Base-by-base conservation (phyloP, 2,113 vertebrate species). In the Okapia johnstoni region DNA sequence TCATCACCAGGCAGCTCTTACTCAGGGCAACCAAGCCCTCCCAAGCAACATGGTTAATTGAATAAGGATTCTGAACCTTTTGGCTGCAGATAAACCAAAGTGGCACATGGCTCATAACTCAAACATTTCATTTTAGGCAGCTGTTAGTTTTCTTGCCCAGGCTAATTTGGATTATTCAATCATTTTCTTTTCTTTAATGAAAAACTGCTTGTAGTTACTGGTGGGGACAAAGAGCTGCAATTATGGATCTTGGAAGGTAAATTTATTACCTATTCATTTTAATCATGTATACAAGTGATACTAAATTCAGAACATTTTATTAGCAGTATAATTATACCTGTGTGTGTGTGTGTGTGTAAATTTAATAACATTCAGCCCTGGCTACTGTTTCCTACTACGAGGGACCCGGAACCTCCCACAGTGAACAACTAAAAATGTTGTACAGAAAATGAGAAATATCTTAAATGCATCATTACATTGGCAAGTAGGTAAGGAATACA, bases 61-160 rank as follows among this genome's bases (percentile, higher is more conserved):
- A 98, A 92, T 85, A 61, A 95, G 46, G 93, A 86, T 96, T 96
- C 77, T 26, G 63, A 95, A 97, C 63, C 54, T 96, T 93, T 96
- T 88, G 96, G 97, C 96, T 97, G 66, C 90, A 97, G 97, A 97
- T 92, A 97, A 97, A 97, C 95, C 94, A 96, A 96, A 95, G 88
- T 96, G 93, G 88, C 91, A 94, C 96, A 97, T 77, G 94, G 97
- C 92, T 97, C 97, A 95, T 95, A 95, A 95, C 55, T 95, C 97
- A 97, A 97, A 96, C 76, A 97, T 94, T 95, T 97, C 95, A 96
- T 94, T 97, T 94, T 83, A 91, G 94, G 79, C 95, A 94, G 96
- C 85, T 97, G 95, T 91, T 93, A 89, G 88, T 93, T 94, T 97
- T 97, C 93, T 73, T 97, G 94, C 79, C 87, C 36, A 55, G 87